These are phyloP conservation scores for Melipona quadrifasciata DNA, from an alignment of 1,140 invertebrate species.

Conservation along the genomic window DNA sequence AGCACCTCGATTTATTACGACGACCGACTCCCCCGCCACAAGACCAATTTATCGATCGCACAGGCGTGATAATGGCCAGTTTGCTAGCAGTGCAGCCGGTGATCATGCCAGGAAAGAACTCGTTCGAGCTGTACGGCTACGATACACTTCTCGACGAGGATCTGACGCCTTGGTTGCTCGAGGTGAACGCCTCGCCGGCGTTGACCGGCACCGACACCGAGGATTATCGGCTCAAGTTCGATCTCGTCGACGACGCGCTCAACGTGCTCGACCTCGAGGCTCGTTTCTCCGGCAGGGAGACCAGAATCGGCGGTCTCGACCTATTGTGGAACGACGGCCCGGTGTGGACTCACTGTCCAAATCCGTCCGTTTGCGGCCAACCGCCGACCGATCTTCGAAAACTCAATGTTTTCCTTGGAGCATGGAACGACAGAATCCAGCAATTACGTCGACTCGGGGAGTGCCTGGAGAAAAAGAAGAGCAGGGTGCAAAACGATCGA, in stretches of 20 bases:
- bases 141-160: conserved; percentile 85
- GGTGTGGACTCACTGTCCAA: conserved; percentile 72
- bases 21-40: neutral
- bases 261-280: conserved; percentile 79
- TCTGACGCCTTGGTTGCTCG: conserved; percentile 85
- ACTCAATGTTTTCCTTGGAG: conserved; percentile 73
- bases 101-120: conserved; percentile 81
- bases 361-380: conserved; percentile 37
- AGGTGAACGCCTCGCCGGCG: conserved; percentile 86
- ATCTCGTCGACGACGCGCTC: conserved; percentile 78
- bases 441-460: conserved; percentile 59
- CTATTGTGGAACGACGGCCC: conserved; percentile 84
- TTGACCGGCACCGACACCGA: conserved; percentile 84
- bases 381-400: conserved; percentile 42
- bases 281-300: conserved; percentile 81
- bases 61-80: conserved; percentile 82
- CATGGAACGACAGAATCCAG: conserved; percentile 65
- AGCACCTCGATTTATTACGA: neutral
- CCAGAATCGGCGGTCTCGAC: conserved; percentile 84
- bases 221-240: conserved; percentile 81
- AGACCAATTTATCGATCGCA: conserved; percentile 9
- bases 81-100: conserved; percentile 81
- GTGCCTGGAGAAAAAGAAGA: conserved; percentile 40
- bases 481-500: neutral
- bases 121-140: conserved; percentile 87